Evolutionary conservation across 2,888 invertebrate genomes (phyloP), one percentile per base, ranked within the genome.

Genomic region (Cactoblastis cactorum): DNA sequence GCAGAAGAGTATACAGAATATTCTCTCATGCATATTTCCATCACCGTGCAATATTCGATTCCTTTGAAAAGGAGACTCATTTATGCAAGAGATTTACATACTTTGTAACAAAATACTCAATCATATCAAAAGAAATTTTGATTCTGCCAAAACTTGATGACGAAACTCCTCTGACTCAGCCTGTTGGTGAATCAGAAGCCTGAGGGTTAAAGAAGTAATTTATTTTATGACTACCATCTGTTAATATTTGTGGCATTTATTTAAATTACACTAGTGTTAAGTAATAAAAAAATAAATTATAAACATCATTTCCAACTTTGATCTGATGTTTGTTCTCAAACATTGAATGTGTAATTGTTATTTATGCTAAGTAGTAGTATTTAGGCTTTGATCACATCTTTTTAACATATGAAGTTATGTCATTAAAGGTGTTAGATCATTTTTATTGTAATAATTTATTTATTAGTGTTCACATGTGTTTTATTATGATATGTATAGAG

Each of bases 21-120:
- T 99, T 99, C 86, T 99, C 99, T 45, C 99, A 99, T 90, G 99
- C 99, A 28, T 99, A 98, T 85, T 99, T 97, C 83, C 99, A 99
- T 87, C 99, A 99, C 85, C 92, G 97, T 67, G 92, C 94, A 63
- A 95, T 99, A 80, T 99, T 99, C 90, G 98, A 99, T 89, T 96
- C 97, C 63, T 99, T 99, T 89, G 99, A 99, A 92, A 95, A 95
- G 71, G 97, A 98, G 85, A 98, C 98, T 19, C 97, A 95, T 80
- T 90, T 99, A 57, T 99, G 99, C 90, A 95, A 96, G 80, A 93
- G 96, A 74, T 99, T 99, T 87, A 99, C 99, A 49, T 95, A 95
- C 70, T 99, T 99, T 91, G 99, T 99, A 51, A 98, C 96, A 63
- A 99, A 99, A 88, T 99, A 99, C 90, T 96, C 96, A 80, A 92